Evolutionary conservation across 2,888 invertebrate genomes (phyloP).

Genomic region (Cephus sareptanus): DNA sequence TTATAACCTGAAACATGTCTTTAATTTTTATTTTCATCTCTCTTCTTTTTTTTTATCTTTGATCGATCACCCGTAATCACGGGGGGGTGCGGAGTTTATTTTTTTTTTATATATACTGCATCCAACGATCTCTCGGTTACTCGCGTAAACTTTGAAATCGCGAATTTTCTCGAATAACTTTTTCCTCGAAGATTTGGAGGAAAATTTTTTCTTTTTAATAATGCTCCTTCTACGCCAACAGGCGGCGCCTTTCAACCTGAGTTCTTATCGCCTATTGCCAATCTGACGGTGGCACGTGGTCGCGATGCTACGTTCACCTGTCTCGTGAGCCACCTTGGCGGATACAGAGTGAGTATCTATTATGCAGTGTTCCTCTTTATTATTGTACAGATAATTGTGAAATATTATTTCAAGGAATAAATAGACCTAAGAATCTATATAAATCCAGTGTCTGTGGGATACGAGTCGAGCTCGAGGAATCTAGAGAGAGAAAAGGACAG

Average conservation of each 20-base stretch:
- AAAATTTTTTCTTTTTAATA: not conserved
- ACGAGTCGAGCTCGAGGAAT: not conserved
- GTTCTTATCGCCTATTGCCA: conserved; percentile 84
- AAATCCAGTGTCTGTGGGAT: not conserved
- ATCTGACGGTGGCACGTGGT: conserved; percentile 86
- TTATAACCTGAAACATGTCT: not conserved
- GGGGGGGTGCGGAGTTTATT: not conserved
- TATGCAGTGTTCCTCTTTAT: not conserved
- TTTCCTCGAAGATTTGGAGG: not conserved
- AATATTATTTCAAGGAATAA: not conserved
- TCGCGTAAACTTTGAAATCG: not conserved
- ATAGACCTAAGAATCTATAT: not conserved
- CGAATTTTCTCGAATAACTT: not conserved
- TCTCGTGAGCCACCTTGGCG: conserved; percentile 86
- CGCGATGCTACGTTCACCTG: conserved; percentile 90
- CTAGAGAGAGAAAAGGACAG: not conserved
- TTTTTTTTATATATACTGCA: not conserved
- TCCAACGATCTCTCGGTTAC: not conserved
- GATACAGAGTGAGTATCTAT: conserved; percentile 81
- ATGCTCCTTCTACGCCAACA: conserved; percentile 54
- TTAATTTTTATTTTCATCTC: not conserved
- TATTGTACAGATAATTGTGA: not conserved
- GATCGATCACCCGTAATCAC: not conserved
- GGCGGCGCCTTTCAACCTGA: conserved; percentile 85
- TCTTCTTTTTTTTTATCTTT: not conserved